phyloP scores from a whole-genome alignment of 2,888 invertebrate genomes.

The Agrochola litura region DNA sequence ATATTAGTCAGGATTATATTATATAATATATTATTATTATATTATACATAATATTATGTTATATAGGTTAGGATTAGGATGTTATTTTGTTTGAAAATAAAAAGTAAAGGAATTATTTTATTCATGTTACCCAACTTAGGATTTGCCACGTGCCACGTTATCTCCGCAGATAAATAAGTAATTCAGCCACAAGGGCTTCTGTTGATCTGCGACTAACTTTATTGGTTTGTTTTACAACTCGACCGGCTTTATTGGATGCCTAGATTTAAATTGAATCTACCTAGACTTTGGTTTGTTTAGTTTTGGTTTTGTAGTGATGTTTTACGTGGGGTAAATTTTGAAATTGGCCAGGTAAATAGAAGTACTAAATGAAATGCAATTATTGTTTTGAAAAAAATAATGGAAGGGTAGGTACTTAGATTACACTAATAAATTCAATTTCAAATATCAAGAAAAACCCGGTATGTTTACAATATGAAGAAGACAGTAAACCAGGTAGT shows the following conservation, averaged over 20 bases:
- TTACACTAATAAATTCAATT: no score
- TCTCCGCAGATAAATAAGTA: not conserved
- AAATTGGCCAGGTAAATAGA: not conserved
- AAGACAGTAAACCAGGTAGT: not conserved
- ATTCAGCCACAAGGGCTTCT: not conserved
- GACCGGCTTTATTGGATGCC: constrained; percentile 8
- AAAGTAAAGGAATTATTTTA: not conserved
- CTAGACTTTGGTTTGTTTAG: not conserved
- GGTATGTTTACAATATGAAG: not conserved
- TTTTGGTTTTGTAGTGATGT: not conserved
- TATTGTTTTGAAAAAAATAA: not conserved
- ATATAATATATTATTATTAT: no score
- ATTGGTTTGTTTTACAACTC: constrained; percentile 24
- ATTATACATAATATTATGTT: no score
- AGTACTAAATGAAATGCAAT: not conserved
- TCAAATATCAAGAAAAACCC: no score
- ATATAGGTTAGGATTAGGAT: no score
- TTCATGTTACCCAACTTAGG: not conserved
- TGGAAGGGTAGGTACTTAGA: no score
- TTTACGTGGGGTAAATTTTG: not conserved
- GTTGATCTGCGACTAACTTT: constrained; percentile 5
- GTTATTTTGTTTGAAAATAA: no score
- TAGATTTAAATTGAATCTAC: constrained; percentile 1
- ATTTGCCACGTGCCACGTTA: not conserved
- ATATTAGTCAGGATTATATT: no score